Evolutionary conservation across 1,140 invertebrate species (phyloP).

Genomic region (Diabrotica undecimpunctata): DNA sequence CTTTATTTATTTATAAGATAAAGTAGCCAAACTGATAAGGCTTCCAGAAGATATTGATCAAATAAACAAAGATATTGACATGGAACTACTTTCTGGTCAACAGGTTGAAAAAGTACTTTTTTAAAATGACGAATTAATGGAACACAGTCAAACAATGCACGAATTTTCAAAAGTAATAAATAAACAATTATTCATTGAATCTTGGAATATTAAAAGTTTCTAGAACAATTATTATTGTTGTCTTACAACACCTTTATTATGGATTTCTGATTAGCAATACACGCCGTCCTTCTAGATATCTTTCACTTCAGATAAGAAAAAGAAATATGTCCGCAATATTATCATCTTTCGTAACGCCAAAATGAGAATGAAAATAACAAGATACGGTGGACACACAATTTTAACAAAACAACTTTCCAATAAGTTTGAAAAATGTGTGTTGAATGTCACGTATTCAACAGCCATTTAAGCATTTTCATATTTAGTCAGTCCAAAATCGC

Average conservation of each 20-base stretch:
- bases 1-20: conserved; percentile 1
- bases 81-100: not conserved
- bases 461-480: not conserved
- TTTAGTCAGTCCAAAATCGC: not conserved
- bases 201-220: no score
- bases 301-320: not conserved
- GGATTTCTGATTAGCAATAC: not conserved
- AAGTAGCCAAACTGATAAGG: not conserved
- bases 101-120: not conserved
- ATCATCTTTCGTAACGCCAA: no score
- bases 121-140: not conserved
- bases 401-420: not conserved
- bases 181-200: no score
- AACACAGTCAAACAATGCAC: not conserved
- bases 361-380: no score
- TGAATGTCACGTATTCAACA: not conserved
- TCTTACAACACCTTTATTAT: not conserved
- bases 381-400: not conserved
- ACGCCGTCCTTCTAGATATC: conserved; percentile 1
- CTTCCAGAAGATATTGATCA: not conserved
- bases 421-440: not conserved
- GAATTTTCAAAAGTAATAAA: no score
- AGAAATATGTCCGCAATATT: not conserved
- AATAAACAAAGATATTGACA: not conserved
- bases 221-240: no score